phyloP scores from a whole-genome alignment of 2,888 invertebrate species.

The Abrostola tripartita region DNA sequence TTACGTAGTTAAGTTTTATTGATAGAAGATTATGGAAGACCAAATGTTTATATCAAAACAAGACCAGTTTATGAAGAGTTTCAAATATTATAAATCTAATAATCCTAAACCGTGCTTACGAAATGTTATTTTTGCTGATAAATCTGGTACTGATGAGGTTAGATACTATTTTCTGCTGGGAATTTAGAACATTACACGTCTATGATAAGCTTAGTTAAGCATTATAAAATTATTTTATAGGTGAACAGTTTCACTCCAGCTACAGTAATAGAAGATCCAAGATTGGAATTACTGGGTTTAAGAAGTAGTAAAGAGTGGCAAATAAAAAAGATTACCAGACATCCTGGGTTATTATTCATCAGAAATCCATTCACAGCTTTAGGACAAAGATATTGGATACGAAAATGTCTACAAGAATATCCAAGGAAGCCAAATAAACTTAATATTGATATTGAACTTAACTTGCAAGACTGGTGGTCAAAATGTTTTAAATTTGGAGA shows the following conservation, averaged over 20 bases:
- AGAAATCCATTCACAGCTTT: slow-evolving; percentile 93
- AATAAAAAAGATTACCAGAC: slow-evolving; percentile 87
- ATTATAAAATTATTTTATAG: slow-evolving; percentile 28
- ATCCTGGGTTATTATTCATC: slow-evolving; percentile 93
- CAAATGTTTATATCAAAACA: slow-evolving; percentile 19
- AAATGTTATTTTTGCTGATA: slow-evolving; percentile 89
- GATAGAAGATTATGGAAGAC: slow-evolving; percentile 41
- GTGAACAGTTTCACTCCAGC: slow-evolving; percentile 24
- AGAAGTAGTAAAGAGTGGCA: slow-evolving; percentile 87
- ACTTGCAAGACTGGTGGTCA: slow-evolving; percentile 90
- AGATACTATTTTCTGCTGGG: neutral
- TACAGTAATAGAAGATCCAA: slow-evolving; percentile 56
- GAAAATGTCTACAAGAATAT: slow-evolving; percentile 93
- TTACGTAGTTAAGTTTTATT: too few species aligned
- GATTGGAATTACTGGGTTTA: slow-evolving; percentile 71
- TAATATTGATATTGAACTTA: slow-evolving; percentile 89
- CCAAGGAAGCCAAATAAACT: slow-evolving; percentile 91
- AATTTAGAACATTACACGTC: neutral
- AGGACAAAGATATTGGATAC: slow-evolving; percentile 95
- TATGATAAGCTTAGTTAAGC: neutral
- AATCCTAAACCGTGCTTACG: slow-evolving; percentile 89
- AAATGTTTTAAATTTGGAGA: slow-evolving; percentile 81
- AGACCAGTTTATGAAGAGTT: slow-evolving; percentile 90
- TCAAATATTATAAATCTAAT: slow-evolving; percentile 94
- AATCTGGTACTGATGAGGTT: slow-evolving; percentile 24